Evolutionary conservation across 2,888 invertebrate genomes (phyloP), one percentile per base, ranked within the genome.

Genomic region (Luperina nickerlii): DNA sequence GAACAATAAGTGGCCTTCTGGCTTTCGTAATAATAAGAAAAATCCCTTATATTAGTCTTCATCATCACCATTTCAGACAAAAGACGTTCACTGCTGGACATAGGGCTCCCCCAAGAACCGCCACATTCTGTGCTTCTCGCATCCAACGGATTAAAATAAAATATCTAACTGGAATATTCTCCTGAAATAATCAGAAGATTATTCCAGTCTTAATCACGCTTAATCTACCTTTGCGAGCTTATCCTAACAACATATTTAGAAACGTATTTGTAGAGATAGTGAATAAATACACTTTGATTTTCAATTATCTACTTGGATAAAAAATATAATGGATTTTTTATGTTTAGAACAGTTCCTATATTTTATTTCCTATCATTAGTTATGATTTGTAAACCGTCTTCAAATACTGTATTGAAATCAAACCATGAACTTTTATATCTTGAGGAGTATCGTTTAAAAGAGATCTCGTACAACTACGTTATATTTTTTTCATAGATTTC

Each of bases 401-500:
- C 13, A n/a, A 45, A 7, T 48, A 9, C 13, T 24, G 15, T 9
- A 57, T 65, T 13, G 1, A 27, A 66, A 66, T 57, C 8, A 27
- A 18, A 27, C 4, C 15, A 63, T 8, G 8, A 18, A 7, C 45
- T 75, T 3, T 38, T 15, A 9, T 32, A 24, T 32, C 15, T 69
- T 20, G 20, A 27, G 2, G 4, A 27, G 15, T 32, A 32, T 51
- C 8, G 32, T 51, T 32, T 24, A 51, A 32, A 51, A 51, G 15
- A 24, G 5, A 70, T 32, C 24, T 27, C 27, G 3, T 45, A 45
- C 11, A 27, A 20, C 11, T 20, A 51, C 1, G 1, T 48, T n/a
- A 6, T 45, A 0, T 62, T 48, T 67, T 68, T 38, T 20, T 42
- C 42, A 15, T 93, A 94, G 96, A 97, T 54, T 92, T 95, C 13